These are phyloP conservation scores for Prunella strophiata DNA, from an alignment of 2,797 vertebrate species.

Conservation along the genomic window DNA sequence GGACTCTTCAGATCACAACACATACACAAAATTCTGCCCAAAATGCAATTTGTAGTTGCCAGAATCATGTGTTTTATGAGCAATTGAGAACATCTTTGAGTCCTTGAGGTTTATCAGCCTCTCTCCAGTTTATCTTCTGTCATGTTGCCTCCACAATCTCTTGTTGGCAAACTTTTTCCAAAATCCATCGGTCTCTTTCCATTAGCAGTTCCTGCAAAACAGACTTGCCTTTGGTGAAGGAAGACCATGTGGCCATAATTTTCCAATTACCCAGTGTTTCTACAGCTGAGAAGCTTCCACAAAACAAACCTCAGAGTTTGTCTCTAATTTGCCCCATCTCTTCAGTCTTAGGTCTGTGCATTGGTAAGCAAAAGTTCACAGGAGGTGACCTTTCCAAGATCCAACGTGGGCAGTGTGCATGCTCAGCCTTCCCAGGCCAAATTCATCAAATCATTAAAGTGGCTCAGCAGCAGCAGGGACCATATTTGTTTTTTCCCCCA, in stretches of 20 bases:
- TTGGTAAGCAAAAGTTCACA: background rate
- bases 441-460: background rate
- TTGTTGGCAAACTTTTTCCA: background rate
- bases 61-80: background rate
- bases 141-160: background rate
- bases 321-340: background rate
- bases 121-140: background rate
- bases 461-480: background rate
- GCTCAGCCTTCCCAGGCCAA: background rate
- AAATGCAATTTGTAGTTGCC: background rate
- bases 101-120: background rate
- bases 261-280: background rate
- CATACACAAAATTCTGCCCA: background rate
- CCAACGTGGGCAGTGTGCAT: accelerated
- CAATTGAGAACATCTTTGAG: background rate
- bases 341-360: background rate
- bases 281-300: background rate
- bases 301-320: background rate
- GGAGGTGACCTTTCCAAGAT: background rate
- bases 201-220: background rate
- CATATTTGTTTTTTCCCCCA: background rate
- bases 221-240: background rate
- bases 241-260: background rate
- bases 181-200: background rate
- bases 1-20: background rate